Percentiles rank a stretch among this genome's conserved stretches.
These are phyloP conservation scores for Papilio dardanus DNA, from an alignment of 1,140 invertebrate species.

Conservation along the genomic window DNA sequence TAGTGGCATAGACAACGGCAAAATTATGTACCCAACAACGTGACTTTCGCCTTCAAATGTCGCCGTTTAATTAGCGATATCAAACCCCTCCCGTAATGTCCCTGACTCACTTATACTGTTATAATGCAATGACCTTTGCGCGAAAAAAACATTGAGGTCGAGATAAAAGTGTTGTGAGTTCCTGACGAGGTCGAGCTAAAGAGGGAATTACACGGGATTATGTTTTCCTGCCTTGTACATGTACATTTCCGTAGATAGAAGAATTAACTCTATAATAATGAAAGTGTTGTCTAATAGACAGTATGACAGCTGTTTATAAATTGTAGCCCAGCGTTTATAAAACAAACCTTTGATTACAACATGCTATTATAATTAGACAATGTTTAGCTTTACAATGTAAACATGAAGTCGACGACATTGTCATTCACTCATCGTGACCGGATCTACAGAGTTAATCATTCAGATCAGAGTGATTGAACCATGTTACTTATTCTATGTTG, in stretches of 20 bases:
- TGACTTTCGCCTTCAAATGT: conserved; percentile 4
- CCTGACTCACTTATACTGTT: conserved; percentile 3
- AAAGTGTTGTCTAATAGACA: neutral
- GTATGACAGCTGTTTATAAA: neutral
- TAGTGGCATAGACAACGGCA: neutral
- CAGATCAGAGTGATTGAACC: neutral
- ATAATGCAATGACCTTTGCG: conserved; percentile 5
- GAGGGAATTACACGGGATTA: neutral
- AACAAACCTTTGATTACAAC: neutral
- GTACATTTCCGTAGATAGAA: neutral
- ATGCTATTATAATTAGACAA: neutral
- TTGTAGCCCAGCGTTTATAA: neutral
- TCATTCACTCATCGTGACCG: neutral
- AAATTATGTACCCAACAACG: neutral
- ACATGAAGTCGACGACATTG: neutral
- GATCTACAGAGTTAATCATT: neutral
- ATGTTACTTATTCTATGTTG: neutral
- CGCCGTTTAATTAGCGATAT: neutral
- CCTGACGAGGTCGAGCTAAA: neutral
- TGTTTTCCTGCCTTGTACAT: neutral
- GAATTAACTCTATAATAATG: no score
- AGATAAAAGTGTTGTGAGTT: neutral
- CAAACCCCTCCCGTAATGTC: neutral
- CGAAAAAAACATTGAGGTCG: conserved; percentile 2
- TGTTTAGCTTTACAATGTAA: neutral